These are phyloP conservation scores for Polypterus bichir DNA, from an alignment of 2,113 vertebrate genomes.

Conservation along the genomic window DNA sequence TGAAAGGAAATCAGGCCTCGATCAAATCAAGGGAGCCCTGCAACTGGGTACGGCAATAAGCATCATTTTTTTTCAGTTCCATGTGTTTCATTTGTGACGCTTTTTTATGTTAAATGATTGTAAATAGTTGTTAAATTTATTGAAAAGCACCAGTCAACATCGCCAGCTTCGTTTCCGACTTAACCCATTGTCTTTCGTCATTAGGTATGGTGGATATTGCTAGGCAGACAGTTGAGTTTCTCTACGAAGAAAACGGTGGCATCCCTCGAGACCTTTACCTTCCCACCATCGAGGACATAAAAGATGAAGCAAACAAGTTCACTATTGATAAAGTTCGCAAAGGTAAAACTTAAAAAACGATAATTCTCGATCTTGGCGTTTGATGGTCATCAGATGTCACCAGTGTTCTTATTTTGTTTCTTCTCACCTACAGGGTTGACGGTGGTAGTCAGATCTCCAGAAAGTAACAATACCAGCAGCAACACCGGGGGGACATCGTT, in stretches of 20 bases:
- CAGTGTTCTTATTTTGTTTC: not conserved
- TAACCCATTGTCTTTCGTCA: no score
- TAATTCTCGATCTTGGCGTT: not conserved
- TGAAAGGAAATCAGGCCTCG: constrained; percentile 89
- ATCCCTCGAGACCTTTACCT: constrained; percentile 95
- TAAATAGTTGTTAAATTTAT: not conserved
- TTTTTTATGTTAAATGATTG: not conserved
- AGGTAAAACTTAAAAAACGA: constrained; percentile 48
- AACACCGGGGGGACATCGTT: constrained; percentile 76
- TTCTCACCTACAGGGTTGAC: constrained; percentile 62
- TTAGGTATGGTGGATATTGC: constrained; percentile 93
- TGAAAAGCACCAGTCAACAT: not conserved
- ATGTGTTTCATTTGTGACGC: not conserved
- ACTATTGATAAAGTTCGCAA: constrained; percentile 97
- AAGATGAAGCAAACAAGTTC: constrained; percentile 97
- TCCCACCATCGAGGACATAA: constrained; percentile 95
- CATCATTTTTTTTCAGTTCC: not conserved
- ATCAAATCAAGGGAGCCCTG: constrained; percentile 94
- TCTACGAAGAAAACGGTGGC: constrained; percentile 94
- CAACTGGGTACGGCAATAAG: constrained; percentile 67
- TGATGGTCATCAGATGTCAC: not conserved
- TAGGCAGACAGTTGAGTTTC: constrained; percentile 89
- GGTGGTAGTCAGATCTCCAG: constrained; percentile 84
- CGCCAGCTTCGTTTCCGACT: no score
- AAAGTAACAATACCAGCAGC: constrained; percentile 83